phyloP scores from a whole-genome alignment of 2,113 vertebrate genomes.

The Pseudolaguvia tuberculata region DNA sequence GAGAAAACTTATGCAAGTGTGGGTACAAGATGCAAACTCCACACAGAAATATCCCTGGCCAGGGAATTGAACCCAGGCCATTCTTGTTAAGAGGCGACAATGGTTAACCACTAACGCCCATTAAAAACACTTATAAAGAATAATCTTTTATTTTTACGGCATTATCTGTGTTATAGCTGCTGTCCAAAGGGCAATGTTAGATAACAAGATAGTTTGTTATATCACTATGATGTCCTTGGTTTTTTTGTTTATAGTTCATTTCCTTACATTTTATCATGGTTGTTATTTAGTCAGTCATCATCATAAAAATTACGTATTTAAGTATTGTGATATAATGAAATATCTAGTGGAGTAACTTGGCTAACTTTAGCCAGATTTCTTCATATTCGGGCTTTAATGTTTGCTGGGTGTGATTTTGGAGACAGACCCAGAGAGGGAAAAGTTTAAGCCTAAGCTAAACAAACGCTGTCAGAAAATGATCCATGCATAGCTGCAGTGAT shows the following conservation, averaged over 20 bases:
- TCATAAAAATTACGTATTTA: no score
- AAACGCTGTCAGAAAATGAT: slow-evolving; percentile 54
- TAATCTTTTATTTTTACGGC: no score
- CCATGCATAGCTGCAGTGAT: slow-evolving; percentile 17
- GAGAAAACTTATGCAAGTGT: no score
- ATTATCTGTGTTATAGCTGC: no score
- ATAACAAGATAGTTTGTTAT: not conserved
- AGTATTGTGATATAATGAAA: not conserved
- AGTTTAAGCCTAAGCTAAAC: slow-evolving; percentile 50
- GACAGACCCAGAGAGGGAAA: slow-evolving; percentile 22
- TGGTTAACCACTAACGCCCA: no score
- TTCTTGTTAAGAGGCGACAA: no score
- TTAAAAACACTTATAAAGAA: no score
- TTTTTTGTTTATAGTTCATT: not conserved
- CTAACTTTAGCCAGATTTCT: not conserved
- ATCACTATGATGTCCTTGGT: not conserved
- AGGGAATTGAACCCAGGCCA: no score
- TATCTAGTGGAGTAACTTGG: not conserved
- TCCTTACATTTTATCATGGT: not conserved
- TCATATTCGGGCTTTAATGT: slow-evolving; percentile 31
- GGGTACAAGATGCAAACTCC: no score
- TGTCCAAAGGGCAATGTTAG: not conserved
- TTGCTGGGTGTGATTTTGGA: slow-evolving; percentile 17
- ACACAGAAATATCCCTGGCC: no score
- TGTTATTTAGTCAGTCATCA: not conserved